Percentiles rank a stretch among this genome's conserved stretches.
phyloP scores from a whole-genome alignment of 2,888 invertebrate genomes.

The Meteorus colon region DNA sequence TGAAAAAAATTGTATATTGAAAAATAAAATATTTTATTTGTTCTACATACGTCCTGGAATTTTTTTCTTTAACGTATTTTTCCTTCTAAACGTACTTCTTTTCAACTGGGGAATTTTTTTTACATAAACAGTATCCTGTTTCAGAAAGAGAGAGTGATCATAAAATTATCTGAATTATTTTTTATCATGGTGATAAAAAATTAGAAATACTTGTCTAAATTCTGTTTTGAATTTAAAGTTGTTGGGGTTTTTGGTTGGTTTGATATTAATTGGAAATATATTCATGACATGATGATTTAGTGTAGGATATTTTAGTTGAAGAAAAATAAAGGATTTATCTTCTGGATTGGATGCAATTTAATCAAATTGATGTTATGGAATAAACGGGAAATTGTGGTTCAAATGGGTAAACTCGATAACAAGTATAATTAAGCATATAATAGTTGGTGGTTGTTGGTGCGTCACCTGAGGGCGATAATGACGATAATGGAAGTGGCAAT shows the following conservation, averaged over 20 bases:
- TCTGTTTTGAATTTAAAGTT: neutral
- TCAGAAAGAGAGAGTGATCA: constrained; percentile 2
- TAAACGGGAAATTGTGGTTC: constrained; percentile 23
- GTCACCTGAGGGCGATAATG: constrained; percentile 28
- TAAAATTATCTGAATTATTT: neutral
- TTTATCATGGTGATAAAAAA: neutral
- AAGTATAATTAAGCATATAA: neutral
- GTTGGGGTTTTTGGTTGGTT: neutral
- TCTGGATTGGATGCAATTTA: neutral
- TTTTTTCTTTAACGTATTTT: neutral
- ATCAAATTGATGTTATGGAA: neutral
- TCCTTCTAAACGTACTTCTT: neutral
- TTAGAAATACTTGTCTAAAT: neutral
- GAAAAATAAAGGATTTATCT: neutral
- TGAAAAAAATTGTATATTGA: neutral
- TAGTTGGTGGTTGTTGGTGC: neutral
- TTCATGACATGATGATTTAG: too few species aligned
- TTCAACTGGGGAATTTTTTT: neutral
- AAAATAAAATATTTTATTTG: neutral
- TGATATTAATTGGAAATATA: too few species aligned
- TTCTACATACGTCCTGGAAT: neutral
- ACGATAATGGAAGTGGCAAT: constrained; percentile 27
- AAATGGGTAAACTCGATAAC: neutral
- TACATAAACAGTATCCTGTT: neutral
- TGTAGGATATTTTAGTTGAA: neutral